Percentiles rank a stretch among this genome's conserved stretches.
Evolutionary conservation across 2,113 vertebrate genomes (phyloP).

Genomic region (Paradoxurus hermaphroditus): DNA sequence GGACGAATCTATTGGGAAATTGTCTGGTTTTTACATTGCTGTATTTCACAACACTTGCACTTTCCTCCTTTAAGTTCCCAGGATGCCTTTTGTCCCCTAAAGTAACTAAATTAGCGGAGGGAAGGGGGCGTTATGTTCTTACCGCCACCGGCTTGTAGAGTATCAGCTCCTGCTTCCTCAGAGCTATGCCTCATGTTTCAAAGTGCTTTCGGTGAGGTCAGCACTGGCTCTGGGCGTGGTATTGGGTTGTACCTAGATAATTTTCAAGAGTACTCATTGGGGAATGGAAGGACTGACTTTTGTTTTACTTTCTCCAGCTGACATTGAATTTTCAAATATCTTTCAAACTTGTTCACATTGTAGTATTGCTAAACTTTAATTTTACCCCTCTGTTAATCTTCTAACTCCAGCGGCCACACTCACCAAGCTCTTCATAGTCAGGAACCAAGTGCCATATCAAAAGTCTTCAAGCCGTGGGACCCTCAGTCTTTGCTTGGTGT

Average conservation of each 20-base stretch:
- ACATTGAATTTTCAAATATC: background rate
- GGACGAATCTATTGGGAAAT: constrained; percentile 40
- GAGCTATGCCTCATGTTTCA: constrained; percentile 14
- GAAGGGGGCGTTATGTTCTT: constrained; percentile 35
- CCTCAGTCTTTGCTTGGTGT: background rate
- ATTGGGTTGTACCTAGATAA: constrained; percentile 16
- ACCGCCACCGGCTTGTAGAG: background rate
- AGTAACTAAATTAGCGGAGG: constrained; percentile 54
- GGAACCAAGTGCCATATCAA: background rate
- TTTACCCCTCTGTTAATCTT: background rate
- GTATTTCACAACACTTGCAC: constrained; percentile 30
- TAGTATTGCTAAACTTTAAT: background rate
- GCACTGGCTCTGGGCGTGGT: background rate
- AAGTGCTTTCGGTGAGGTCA: constrained; percentile 1
- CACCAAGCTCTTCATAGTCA: background rate
- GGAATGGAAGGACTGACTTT: background rate
- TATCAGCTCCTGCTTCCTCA: background rate
- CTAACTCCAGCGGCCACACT: background rate
- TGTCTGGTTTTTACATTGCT: constrained; percentile 17
- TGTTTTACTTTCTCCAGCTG: background rate
- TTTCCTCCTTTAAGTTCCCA: constrained; percentile 41
- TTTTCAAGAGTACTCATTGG: background rate
- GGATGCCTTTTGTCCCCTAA: constrained; percentile 27
- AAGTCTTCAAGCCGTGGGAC: background rate
- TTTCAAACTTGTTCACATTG: background rate